Evolutionary conservation across 2,797 vertebrate species (phyloP).

Genomic region (Gobio occitaniae): DNA sequence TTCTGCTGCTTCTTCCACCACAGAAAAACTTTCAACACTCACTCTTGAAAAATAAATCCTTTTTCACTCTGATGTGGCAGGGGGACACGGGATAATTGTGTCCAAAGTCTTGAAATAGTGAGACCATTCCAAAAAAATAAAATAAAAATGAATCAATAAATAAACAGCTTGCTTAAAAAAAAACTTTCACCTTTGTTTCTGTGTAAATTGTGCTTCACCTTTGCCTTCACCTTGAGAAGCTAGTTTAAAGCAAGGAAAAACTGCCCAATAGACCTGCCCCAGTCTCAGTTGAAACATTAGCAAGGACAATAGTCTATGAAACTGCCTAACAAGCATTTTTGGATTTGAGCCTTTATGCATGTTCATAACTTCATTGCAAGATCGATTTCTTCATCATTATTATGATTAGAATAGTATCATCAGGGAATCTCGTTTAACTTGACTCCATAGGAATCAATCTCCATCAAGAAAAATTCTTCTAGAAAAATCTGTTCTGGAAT

Average conservation of each 20-base stretch:
- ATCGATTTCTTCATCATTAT: slow-evolving; percentile 64
- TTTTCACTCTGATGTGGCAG: slow-evolving; percentile 66
- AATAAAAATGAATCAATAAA: background rate
- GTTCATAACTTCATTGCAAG: slow-evolving; percentile 72
- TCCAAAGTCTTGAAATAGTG: slow-evolving; percentile 42
- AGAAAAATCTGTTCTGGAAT: background rate
- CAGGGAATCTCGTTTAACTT: slow-evolving; percentile 68
- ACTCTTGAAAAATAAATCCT: slow-evolving; percentile 51
- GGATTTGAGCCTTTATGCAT: slow-evolving; percentile 69
- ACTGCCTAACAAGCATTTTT: slow-evolving; percentile 68
- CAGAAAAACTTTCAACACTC: slow-evolving; percentile 39
- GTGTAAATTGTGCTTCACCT: slow-evolving; percentile 15
- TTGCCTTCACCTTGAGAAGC: slow-evolving; percentile 10
- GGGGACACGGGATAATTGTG: slow-evolving; percentile 49
- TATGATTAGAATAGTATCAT: slow-evolving; percentile 68
- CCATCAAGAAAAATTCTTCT: slow-evolving; percentile 54
- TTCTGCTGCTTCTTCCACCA: slow-evolving; percentile 71
- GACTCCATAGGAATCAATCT: slow-evolving; percentile 63
- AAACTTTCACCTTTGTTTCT: background rate
- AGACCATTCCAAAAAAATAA: slow-evolving; percentile 28
- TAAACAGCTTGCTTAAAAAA: slow-evolving; percentile 10
- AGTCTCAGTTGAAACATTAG: slow-evolving; percentile 50
- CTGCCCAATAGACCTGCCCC: background rate
- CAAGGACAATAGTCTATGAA: slow-evolving; percentile 69
- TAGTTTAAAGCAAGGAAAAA: background rate